A percentile compares a stretch with the other conserved stretches of the same genome.
Evolutionary conservation across 2,888 invertebrate genomes (phyloP).

Genomic region (Andrena fulva): DNA sequence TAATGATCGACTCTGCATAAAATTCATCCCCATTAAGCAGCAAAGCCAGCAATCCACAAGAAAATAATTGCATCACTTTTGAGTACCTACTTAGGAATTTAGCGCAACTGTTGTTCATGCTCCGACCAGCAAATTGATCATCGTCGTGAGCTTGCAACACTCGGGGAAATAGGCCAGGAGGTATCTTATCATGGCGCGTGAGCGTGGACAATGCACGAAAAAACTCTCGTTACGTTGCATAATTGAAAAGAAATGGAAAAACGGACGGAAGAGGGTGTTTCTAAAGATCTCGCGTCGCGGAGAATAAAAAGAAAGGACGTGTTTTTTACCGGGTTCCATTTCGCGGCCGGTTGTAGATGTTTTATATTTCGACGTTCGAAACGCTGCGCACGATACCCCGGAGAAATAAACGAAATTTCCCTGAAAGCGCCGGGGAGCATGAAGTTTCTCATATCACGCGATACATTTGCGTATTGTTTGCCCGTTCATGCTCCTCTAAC

Average conservation of each 20-base stretch:
- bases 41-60: not conserved
- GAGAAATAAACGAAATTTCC: conserved; percentile 9
- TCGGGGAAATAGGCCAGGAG: not conserved
- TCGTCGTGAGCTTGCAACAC: not conserved
- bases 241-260: conserved; percentile 15
- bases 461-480: conserved; percentile 5
- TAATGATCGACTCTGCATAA: no score
- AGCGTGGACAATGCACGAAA: not conserved
- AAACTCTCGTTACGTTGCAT: conserved; percentile 29
- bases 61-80: conserved; percentile 5
- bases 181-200: not conserved
- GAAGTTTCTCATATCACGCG: not conserved
- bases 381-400: not conserved
- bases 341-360: not conserved
- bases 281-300: not conserved
- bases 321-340: not conserved
- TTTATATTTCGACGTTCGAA: conserved; percentile 19
- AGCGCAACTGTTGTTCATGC: not conserved
- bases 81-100: no score
- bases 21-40: no score
- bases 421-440: not conserved
- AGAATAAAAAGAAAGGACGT: not conserved
- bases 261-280: not conserved
- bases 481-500: not conserved
- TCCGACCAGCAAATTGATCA: conserved; percentile 11